Conservation (phyloP, 1,140 invertebrate genomes). For the Meloidogyne chitwoodi region DNA sequence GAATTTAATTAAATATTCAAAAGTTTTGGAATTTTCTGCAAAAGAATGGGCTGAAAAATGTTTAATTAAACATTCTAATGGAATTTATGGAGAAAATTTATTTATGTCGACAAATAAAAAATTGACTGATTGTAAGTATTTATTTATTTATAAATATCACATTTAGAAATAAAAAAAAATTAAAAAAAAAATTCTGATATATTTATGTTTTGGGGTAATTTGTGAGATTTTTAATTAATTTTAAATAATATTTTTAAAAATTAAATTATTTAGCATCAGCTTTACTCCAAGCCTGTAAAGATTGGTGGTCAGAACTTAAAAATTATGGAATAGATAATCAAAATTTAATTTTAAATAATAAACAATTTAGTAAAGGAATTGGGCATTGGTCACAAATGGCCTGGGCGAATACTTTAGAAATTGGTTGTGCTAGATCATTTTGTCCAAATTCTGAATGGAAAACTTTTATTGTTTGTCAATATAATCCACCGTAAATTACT, state of each 20-base stretch:
- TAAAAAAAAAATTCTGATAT: too few species aligned
- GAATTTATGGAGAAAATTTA: background rate
- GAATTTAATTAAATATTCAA: background rate
- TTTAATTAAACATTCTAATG: background rate
- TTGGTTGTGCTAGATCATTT: background rate
- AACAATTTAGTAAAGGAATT: slow-evolving; percentile 2
- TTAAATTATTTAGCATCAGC: slow-evolving; percentile 1
- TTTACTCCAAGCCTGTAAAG: background rate
- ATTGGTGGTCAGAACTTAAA: slow-evolving; percentile 10
- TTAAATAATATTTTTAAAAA: too few species aligned
- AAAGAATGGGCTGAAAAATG: background rate
- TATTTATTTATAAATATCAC: too few species aligned
- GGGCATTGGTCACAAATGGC: slow-evolving; percentile 17
- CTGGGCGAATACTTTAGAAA: slow-evolving; percentile 2
- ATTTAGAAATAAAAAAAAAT: too few species aligned
- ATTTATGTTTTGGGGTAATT: too few species aligned
- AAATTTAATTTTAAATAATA: background rate
- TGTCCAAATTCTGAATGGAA: background rate
- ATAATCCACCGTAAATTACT: slow-evolving; percentile 7
- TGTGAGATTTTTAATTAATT: too few species aligned
- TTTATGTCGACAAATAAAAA: background rate
- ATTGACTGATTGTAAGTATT: background rate
- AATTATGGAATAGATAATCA: background rate
- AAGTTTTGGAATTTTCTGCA: background rate
- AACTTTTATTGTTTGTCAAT: slow-evolving; percentile 15